These are phyloP conservation scores for Fregata magnificens DNA, from an alignment of 2,113 vertebrate species.

Conservation along the genomic window DNA sequence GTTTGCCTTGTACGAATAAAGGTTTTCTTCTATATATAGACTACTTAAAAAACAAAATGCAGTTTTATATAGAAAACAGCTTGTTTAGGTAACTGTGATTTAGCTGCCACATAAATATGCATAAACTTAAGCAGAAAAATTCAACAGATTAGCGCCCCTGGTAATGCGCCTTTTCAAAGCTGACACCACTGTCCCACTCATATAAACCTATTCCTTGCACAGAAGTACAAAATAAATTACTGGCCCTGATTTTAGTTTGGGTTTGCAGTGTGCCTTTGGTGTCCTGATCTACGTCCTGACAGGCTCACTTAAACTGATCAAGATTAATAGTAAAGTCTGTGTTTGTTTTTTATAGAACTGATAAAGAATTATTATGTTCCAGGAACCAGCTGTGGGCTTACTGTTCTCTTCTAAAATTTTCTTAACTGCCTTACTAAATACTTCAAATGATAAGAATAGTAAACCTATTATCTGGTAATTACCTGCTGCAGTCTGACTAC, in stretches of 20 bases:
- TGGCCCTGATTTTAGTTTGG: background rate
- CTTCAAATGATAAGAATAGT: constrained; percentile 48
- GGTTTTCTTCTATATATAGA: background rate
- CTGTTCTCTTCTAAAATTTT: background rate
- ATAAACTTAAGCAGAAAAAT: background rate
- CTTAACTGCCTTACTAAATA: background rate
- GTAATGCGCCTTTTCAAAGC: background rate
- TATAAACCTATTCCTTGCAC: background rate
- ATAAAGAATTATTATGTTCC: background rate
- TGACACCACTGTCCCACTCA: background rate
- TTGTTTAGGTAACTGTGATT: background rate
- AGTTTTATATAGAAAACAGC: background rate
- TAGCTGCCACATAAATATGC: background rate
- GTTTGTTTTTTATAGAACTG: background rate
- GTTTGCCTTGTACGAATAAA: background rate
- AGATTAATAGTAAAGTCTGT: background rate
- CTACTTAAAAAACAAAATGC: background rate
- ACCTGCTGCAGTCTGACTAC: constrained; percentile 22
- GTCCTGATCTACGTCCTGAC: background rate
- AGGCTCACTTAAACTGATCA: background rate
- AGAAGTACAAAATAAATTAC: background rate
- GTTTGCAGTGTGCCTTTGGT: background rate
- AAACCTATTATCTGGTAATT: constrained; percentile 57
- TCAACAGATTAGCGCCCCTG: background rate
- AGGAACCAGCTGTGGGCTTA: background rate